Evolutionary conservation across 2,113 vertebrate species (phyloP).

Genomic region (Amblyopsis rosae): DNA sequence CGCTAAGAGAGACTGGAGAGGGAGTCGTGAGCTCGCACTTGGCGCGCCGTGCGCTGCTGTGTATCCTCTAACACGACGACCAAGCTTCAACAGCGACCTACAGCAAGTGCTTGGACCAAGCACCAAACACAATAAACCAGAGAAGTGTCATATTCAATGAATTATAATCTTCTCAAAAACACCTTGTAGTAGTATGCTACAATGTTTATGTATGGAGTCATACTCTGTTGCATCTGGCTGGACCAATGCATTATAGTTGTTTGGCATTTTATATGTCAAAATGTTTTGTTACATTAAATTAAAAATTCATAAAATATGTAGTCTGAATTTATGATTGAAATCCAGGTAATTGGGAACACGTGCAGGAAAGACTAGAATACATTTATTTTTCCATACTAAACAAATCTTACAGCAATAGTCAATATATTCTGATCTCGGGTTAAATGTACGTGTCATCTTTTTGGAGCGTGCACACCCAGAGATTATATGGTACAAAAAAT

Average conservation of each 20-base stretch:
- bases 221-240: slow-evolving; percentile 72
- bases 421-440: too few relatives aligned
- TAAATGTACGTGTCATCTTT: too few relatives aligned
- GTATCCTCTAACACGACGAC: slow-evolving; percentile 71
- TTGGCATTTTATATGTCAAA: slow-evolving; percentile 9
- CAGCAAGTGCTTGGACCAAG: slow-evolving; percentile 70
- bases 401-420: too few relatives aligned
- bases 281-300: slow-evolving; percentile 1
- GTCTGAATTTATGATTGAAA: too few relatives aligned
- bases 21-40: slow-evolving; percentile 21
- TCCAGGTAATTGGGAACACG: too few relatives aligned
- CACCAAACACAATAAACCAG: slow-evolving; percentile 69
- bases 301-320: slow-evolving; percentile 19
- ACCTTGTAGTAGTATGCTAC: slow-evolving; percentile 74
- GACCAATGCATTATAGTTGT: slow-evolving; percentile 55
- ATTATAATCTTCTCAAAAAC: slow-evolving; percentile 61
- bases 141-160: slow-evolving; percentile 81
- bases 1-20: slow-evolving; percentile 42
- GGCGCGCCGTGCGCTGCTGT: slow-evolving; percentile 68
- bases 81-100: slow-evolving; percentile 78
- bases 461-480: too few relatives aligned
- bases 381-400: too few relatives aligned
- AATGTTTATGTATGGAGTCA: slow-evolving; percentile 75
- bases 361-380: too few relatives aligned
- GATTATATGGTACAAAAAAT: too few relatives aligned